phyloP scores from a whole-genome alignment of 2,797 vertebrate genomes.

The Sternarchorhynchus goeldii region DNA sequence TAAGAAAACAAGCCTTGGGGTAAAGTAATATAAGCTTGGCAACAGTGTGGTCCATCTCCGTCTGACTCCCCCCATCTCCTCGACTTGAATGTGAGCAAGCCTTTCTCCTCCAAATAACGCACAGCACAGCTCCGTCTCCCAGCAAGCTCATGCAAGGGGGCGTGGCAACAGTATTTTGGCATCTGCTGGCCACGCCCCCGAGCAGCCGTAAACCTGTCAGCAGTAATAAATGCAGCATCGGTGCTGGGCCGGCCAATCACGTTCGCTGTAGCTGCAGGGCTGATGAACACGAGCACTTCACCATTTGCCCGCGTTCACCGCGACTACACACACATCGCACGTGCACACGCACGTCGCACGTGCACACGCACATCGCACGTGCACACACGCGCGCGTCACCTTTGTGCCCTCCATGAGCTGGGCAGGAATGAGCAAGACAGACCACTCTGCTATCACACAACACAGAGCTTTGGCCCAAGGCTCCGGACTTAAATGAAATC shows the following conservation, averaged over 20 bases:
- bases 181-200: conserved; percentile 29
- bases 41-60: conserved; percentile 21
- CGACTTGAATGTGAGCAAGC: conserved; percentile 23
- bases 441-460: too few relatives aligned
- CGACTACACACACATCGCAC: not conserved
- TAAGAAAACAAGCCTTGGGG: conserved; percentile 49
- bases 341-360: not conserved
- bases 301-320: conserved; percentile 36
- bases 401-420: too few relatives aligned
- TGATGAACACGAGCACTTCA: conserved; percentile 47
- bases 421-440: too few relatives aligned
- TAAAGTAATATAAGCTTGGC: conserved; percentile 40
- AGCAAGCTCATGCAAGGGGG: not conserved
- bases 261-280: conserved; percentile 41
- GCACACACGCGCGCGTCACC: too few relatives aligned
- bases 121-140: not conserved
- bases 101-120: conserved; percentile 3
- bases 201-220: conserved; percentile 45
- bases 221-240: conserved; percentile 38
- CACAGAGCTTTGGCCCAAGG: too few relatives aligned
- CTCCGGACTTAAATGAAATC: too few relatives aligned
- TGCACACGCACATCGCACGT: too few relatives aligned
- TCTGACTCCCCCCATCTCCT: conserved; percentile 20
- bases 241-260: conserved; percentile 37
- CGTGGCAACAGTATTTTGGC: not conserved